Conservation (phyloP, 1,140 invertebrate species). For the Nephotettix cincticeps region DNA sequence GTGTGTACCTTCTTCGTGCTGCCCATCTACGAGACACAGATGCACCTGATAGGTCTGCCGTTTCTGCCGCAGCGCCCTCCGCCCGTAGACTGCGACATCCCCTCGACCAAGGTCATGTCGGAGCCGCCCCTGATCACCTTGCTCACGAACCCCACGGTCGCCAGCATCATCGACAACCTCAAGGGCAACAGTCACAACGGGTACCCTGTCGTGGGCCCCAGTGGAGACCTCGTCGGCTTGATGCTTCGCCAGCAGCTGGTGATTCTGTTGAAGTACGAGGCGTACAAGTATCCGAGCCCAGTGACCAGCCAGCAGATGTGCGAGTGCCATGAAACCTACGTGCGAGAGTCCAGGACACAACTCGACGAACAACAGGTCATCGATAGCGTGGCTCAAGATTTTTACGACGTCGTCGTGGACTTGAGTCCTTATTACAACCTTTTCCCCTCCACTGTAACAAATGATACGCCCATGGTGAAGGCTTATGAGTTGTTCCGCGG, state of each 20-base stretch:
- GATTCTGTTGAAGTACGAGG: conserved; percentile 78
- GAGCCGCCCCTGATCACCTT: conserved; percentile 57
- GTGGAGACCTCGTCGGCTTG: conserved; percentile 75
- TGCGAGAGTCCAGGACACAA: background rate
- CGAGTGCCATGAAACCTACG: background rate
- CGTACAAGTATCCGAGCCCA: conserved; percentile 77
- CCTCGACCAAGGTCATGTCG: conserved; percentile 32
- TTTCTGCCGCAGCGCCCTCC: conserved; percentile 48
- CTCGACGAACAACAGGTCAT: background rate
- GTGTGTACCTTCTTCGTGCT: conserved; percentile 97
- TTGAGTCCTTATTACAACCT: conserved; percentile 1
- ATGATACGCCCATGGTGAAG: too few relatives aligned
- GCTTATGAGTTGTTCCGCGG: too few relatives aligned
- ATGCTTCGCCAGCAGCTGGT: conserved; percentile 88
- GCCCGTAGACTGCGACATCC: conserved; percentile 30
- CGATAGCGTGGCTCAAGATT: background rate
- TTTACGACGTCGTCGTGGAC: background rate
- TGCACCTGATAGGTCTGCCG: conserved; percentile 83
- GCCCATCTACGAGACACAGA: conserved; percentile 95
- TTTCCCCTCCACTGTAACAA: background rate
- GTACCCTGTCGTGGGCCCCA: conserved; percentile 79
- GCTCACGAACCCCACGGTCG: conserved; percentile 76
- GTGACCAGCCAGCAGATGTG: background rate
- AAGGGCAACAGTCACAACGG: conserved; percentile 85
- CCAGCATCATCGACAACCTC: conserved; percentile 77